phyloP scores from a whole-genome alignment of 2,888 invertebrate species.

The Yponomeuta malinellus region DNA sequence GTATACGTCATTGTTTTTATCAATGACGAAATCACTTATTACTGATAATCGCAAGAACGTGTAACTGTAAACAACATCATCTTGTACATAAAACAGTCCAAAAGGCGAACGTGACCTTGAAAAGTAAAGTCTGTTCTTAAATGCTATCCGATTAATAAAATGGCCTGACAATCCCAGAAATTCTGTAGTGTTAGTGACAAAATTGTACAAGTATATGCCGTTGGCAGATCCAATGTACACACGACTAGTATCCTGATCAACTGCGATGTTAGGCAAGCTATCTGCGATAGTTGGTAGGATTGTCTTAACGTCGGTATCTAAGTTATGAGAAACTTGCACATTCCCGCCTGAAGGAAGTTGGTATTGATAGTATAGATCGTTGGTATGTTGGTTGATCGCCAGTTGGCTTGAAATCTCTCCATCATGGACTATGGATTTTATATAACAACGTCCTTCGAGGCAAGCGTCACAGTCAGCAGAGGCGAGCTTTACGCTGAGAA shows the following conservation, averaged over 20 bases:
- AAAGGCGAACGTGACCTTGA: not conserved
- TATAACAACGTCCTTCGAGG: not conserved
- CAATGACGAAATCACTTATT: not conserved
- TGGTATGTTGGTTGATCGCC: not conserved
- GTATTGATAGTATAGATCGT: not conserved
- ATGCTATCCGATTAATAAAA: not conserved
- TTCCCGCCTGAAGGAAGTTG: not conserved
- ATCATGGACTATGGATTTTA: not conserved
- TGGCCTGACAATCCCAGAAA: not conserved
- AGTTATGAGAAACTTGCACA: not conserved
- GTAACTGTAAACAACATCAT: too few relatives aligned
- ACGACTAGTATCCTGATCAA: not conserved
- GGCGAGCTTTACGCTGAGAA: too few relatives aligned
- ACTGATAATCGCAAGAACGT: too few relatives aligned
- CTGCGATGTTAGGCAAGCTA: not conserved
- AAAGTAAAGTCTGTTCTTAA: not conserved
- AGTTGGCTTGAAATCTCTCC: not conserved
- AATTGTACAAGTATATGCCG: not conserved
- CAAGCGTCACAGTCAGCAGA: not conserved
- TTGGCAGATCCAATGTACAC: not conserved
- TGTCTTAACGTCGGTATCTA: not conserved
- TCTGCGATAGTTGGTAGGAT: not conserved
- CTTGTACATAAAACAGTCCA: too few relatives aligned
- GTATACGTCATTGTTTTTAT: not conserved
- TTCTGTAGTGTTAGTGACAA: not conserved